Base-by-base conservation (phyloP, 30 jellyfish, hydroid and myxozoan species). In the Aurelia coerulea region DNA sequence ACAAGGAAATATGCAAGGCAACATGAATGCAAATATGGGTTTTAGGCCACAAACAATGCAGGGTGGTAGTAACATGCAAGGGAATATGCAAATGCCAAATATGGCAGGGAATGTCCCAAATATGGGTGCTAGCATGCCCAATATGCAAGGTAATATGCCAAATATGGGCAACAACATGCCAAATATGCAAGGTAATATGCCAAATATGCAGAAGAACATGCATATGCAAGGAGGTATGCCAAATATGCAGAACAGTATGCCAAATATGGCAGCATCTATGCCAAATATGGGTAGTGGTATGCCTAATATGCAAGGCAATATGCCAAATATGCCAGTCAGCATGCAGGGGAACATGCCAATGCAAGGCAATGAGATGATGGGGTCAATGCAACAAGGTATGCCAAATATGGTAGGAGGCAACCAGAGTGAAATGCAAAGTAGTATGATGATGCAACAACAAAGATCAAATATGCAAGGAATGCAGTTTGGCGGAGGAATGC, bases 381-480 rank as follows among this genome's bases (percentile, higher is more conserved):
- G 62, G 34, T 39, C 80, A 4, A 83, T 83, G 92, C 92, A 70
- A 70, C 92, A 83, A 23, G 84, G 92, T 10, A 75, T 83, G 81
- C 96, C 96, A 23, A 86, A 86, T 49, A 67, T 86, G 86, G 29
- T 86, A 8, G 95, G 78, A 8, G 74, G 79, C 29, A 78, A 79
- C 32, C 96, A 77, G 59, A 78, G 59, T 68, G 96, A 86, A 6
- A 56, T 86, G 65, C 86, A 68, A 62, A 73, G 49, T 68, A 78
- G 74, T 68, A 75, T 86, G 88, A 76, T 86, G 96, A 76, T 86
- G 87, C 84, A 84, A 4, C 96, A 86, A 51, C 92, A 72, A 62
- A 64, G 87, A 56, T 32, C 86, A 7, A 68, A 78, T 14, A 70
- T 78, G 89, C 89, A 33, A 14, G 86, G 86, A 8, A 69, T 83